Evolutionary conservation across 2,888 invertebrate genomes (phyloP).

Genomic region (Melieria omissa): DNA sequence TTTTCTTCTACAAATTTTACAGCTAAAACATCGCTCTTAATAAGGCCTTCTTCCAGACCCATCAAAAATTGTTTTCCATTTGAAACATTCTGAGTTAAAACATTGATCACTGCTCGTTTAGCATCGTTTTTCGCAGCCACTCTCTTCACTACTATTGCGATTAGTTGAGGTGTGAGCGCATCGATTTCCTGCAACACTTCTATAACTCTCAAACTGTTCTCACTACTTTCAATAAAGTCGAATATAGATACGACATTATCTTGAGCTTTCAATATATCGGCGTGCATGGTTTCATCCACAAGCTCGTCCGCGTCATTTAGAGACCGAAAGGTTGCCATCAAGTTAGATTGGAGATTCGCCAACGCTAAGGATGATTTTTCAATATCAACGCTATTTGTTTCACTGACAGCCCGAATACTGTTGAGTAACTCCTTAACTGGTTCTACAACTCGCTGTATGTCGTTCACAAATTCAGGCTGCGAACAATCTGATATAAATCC

Average conservation of each 20-base stretch:
- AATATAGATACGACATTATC: slow-evolving; percentile 56
- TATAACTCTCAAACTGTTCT: slow-evolving; percentile 57
- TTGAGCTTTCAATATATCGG: slow-evolving; percentile 54
- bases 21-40: slow-evolving; percentile 49
- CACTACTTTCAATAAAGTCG: slow-evolving; percentile 62
- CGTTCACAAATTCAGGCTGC: slow-evolving; percentile 10
- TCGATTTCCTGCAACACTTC: slow-evolving; percentile 63
- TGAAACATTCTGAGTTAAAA: slow-evolving; percentile 53
- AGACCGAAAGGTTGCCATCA: slow-evolving; percentile 59
- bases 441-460: slow-evolving; percentile 44
- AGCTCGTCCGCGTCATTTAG: slow-evolving; percentile 58
- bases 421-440: slow-evolving; percentile 51
- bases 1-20: slow-evolving; percentile 53
- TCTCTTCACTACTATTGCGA: slow-evolving; percentile 35
- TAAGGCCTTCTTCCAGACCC: slow-evolving; percentile 55
- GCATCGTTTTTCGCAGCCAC: neutral
- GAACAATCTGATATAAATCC: slow-evolving; percentile 47
- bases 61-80: slow-evolving; percentile 53
- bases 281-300: slow-evolving; percentile 45
- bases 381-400: slow-evolving; percentile 53
- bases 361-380: slow-evolving; percentile 58
- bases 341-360: slow-evolving; percentile 56
- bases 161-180: slow-evolving; percentile 54
- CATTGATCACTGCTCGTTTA: slow-evolving; percentile 35
- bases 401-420: slow-evolving; percentile 51